These are phyloP conservation scores for Brachionus calyciflorus DNA, from an alignment of 1,140 invertebrate genomes.

Conservation along the genomic window DNA sequence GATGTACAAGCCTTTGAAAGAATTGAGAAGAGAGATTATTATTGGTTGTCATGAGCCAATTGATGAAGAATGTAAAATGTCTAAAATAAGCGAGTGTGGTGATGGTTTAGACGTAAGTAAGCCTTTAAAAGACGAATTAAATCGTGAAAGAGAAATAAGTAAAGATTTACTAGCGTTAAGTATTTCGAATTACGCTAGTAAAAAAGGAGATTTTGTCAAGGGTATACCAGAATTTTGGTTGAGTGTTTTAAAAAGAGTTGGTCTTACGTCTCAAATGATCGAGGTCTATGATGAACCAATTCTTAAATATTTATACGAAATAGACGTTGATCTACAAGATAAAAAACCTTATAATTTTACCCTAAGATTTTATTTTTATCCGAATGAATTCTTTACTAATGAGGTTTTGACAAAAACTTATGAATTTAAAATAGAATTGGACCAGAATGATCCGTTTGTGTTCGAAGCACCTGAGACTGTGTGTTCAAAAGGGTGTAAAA, in stretches of 20 bases:
- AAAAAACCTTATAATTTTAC: conserved; percentile 68
- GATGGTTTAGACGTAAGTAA: conserved; percentile 58
- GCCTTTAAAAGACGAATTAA: conserved; percentile 60
- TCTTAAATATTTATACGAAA: conserved; percentile 82
- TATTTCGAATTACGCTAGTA: neutral
- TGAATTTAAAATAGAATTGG: conserved; percentile 83
- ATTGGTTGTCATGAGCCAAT: conserved; percentile 78
- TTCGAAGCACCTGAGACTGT: conserved; percentile 97
- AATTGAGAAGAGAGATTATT: conserved; percentile 72
- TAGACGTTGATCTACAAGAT: conserved; percentile 66
- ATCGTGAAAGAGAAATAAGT: conserved; percentile 63
- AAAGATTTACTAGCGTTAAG: conserved; percentile 46
- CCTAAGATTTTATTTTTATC: conserved; percentile 86
- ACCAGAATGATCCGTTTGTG: conserved; percentile 83
- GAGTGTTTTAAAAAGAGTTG: conserved; percentile 91
- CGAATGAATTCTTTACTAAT: conserved; percentile 94
- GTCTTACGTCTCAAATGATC: conserved; percentile 83
- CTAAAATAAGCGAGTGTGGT: conserved; percentile 2
- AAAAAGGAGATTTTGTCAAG: conserved; percentile 50
- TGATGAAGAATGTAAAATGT: conserved; percentile 69
- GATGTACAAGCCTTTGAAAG: conserved; percentile 74
- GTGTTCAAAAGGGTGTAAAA: conserved; percentile 77
- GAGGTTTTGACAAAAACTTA: conserved; percentile 89
- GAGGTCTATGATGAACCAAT: conserved; percentile 87
- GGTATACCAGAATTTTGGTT: conserved; percentile 97